Evolutionary conservation across 2,797 vertebrate species (phyloP).

Genomic region (Trachurus trachurus): DNA sequence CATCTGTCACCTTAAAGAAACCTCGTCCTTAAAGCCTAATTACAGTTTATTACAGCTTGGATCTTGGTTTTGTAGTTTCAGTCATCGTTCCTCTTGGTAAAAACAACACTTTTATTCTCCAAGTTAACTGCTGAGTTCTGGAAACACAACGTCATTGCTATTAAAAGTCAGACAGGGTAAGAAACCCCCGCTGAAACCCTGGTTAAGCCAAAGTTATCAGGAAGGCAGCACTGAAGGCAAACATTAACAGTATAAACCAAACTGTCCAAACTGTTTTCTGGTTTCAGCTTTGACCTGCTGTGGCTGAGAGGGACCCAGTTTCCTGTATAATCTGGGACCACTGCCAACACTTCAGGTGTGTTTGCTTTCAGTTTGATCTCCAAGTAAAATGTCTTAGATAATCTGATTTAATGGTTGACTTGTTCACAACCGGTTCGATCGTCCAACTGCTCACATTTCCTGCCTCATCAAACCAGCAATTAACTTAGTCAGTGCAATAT

Average conservation of each 20-base stretch:
- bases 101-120: neutral
- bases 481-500: neutral
- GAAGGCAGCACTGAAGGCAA: neutral
- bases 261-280: neutral
- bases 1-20: neutral
- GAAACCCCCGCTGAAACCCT: neutral
- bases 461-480: neutral
- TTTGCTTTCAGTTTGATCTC: neutral
- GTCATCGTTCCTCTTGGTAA: neutral
- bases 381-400: neutral
- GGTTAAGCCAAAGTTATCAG: neutral
- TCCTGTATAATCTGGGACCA: neutral
- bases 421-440: conserved; percentile 8
- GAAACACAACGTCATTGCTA: neutral
- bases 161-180: neutral
- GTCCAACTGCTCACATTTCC: neutral
- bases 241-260: neutral
- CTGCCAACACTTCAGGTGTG: neutral
- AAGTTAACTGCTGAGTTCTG: neutral
- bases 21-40: neutral
- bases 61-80: neutral
- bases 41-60: neutral
- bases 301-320: neutral
- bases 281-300: neutral
- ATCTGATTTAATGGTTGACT: neutral